These are phyloP conservation scores for Galeopterus variegatus DNA, from an alignment of 2,113 vertebrate genomes.

Conservation along the genomic window DNA sequence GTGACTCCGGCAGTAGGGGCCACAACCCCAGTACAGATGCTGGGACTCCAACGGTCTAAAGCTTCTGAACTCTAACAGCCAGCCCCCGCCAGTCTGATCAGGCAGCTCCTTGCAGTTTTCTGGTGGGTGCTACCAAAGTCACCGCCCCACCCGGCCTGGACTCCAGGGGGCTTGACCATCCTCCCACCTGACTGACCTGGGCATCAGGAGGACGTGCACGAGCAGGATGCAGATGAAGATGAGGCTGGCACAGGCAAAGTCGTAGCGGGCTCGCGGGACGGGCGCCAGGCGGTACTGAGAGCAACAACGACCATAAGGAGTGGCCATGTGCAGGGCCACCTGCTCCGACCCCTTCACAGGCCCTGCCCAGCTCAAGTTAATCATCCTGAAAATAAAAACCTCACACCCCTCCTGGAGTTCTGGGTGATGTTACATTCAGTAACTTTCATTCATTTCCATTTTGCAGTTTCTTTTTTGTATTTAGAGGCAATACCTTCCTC, in stretches of 20 bases:
- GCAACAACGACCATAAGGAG: background rate
- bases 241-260: slow-evolving; percentile 93
- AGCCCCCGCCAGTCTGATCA: background rate
- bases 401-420: background rate
- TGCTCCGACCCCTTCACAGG: background rate
- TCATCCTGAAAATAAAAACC: background rate
- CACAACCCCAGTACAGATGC: too few species aligned
- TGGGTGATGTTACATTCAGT: accelerated
- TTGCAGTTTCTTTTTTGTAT: background rate
- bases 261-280: slow-evolving; percentile 93
- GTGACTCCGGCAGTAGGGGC: background rate
- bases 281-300: slow-evolving; percentile 95
- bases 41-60: too few species aligned
- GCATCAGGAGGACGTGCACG: slow-evolving; percentile 93
- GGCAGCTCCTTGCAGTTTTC: background rate
- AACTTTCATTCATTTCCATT: accelerated
- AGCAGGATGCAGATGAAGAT: slow-evolving; percentile 96
- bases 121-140: background rate
- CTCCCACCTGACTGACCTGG: slow-evolving; percentile 87
- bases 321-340: accelerated
- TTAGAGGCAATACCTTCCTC: background rate
- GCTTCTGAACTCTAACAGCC: too few species aligned
- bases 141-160: background rate
- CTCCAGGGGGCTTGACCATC: background rate
- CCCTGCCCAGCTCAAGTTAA: accelerated